Evolutionary conservation across 2,888 invertebrate species (phyloP), one percentile per base, ranked within the genome.

Genomic region (Spisula solida): DNA sequence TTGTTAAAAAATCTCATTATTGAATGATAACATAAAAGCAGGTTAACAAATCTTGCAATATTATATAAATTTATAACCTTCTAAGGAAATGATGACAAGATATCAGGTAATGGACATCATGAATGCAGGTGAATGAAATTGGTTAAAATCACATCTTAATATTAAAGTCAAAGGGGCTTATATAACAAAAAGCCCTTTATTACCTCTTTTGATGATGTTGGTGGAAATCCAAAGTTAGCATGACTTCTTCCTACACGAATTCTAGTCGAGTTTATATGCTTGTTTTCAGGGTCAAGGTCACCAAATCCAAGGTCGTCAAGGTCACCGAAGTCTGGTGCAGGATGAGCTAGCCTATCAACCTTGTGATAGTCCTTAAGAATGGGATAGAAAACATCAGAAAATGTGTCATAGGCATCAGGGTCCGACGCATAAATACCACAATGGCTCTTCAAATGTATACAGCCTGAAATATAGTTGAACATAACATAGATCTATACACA

Each of bases 371-470:
- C 95, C 85, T 95, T 99, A 97, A 95, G 93, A 83, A 95, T 93
- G 5, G 94, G 94, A 86, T 95, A 91, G 34, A 95, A 93, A 25
- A 95, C 85, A 34, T 94, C 94, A 41, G 93, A 89, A 88, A 95
- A 95, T 16, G 92, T 92, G 16, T 93, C 92, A 90, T 95, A 95
- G 0, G 93, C 94, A 41, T 95, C 95, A 0, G 94, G 94, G 82
- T 95, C 95, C 66, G 93, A 92, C 25, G 95, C 95, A 81, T 94
- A 94, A 34, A 95, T 93, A 25, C 96, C 96, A 34, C 95, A 93
- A 96, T 99, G 99, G 93, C 99, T 99, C 97, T 99, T 99, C 97
- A 98, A 98, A 97, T 99, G 99, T 97, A 99, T 99, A 96, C 99
- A 97, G 97, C 99, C 98, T 98, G 96, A 85, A 97, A 97, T 89